phyloP scores from a whole-genome alignment of 2,113 vertebrate genomes.

The Casuarius casuarius region DNA sequence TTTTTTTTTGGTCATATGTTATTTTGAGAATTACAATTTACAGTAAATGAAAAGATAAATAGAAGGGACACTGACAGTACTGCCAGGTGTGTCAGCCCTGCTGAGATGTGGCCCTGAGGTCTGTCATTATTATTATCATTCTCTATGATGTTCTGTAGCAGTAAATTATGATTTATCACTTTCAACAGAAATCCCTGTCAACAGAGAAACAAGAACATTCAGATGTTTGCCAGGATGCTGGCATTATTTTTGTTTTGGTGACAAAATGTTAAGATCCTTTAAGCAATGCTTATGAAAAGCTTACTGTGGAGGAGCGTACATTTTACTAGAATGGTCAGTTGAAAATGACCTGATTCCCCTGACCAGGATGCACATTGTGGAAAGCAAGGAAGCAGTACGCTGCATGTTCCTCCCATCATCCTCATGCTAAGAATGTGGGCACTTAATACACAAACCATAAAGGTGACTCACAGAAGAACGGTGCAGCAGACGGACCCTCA shows the following conservation, averaged over 20 bases:
- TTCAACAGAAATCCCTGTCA: neutral
- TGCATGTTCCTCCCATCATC: neutral
- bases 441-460: neutral
- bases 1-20: neutral
- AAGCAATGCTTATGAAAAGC: neutral
- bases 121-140: neutral
- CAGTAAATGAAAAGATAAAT: conserved; percentile 8
- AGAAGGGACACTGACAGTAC: fast-evolving
- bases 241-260: neutral
- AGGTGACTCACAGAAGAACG: neutral
- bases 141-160: neutral
- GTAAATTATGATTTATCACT: neutral
- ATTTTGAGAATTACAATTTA: neutral
- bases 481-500: neutral
- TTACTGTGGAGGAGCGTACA: neutral
- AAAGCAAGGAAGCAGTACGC: neutral
- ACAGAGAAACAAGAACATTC: neutral
- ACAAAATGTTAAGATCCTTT: neutral
- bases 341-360: neutral
- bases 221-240: neutral
- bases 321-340: neutral
- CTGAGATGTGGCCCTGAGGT: neutral
- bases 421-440: fast-evolving
- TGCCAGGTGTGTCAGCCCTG: neutral
- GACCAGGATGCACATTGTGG: neutral